Base-by-base conservation (phyloP, 2,797 vertebrate species). In the Melanotaenia trifasciata region DNA sequence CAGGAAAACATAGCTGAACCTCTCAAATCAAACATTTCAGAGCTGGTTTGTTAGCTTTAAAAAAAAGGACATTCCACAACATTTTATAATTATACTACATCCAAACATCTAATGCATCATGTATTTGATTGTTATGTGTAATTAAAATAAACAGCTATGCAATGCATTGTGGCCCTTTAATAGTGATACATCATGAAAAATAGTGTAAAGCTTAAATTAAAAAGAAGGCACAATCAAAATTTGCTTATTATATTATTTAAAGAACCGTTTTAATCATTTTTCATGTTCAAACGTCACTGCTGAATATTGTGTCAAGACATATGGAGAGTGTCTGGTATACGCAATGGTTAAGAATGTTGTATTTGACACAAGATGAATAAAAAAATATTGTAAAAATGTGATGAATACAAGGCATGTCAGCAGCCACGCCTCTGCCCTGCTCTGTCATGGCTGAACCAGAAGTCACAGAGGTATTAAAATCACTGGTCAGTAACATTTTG, bases 191-290 rank as follows among this genome's bases (percentile, higher is more conserved):
- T 62, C 10, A 61, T 68, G 61, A 71, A 69, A 70, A 80, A 78
- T 18, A 58, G 64, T 74, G 56, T 86, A 87, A 83, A 78, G 83
- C 79, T 76, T 57, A 65, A 86, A 89, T 57, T 58, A 78, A 77
- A 80, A 78, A 80, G 35, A 89, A 93, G 92, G 92, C 91, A 93
- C 89, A 58, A 80, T 86, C 53, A 78, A 62, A 71, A 64, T 62
- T 3, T 69, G 59, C 62, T 70, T 54, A 80, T 56, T 53, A 40
- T 40, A 76, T 84, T 56, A 85, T 75, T 70, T 75, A 50, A 80
- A 84, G 83, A 78, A 60, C 66, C 72, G 67, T 65, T 72, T 62
- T 66, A 13, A 26, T 58, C 5, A 16, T 58, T 71, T 70, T 64
- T 60, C 72, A 65, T 38, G 20, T 56, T 35, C 5, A 56, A 16